Percentiles rank a stretch among this genome's conserved stretches.
Conservation (phyloP, 1,140 invertebrate species). For the Drosophila navojoa region DNA sequence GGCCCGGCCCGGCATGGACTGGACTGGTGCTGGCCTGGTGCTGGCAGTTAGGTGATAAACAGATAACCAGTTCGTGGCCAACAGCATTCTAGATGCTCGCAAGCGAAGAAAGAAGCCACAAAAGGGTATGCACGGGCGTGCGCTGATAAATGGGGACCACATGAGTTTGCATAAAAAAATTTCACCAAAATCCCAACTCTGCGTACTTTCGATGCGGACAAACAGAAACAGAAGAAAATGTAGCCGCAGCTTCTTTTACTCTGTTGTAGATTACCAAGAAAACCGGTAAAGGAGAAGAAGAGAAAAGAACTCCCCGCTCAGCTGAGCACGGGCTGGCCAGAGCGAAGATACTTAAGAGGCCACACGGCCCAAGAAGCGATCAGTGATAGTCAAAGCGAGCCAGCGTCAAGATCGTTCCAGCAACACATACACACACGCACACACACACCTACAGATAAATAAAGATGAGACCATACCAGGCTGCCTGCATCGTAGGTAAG, state of each 20-base stretch:
- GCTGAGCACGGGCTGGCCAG: slow-evolving; percentile 4
- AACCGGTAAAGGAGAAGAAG: slow-evolving; percentile 64
- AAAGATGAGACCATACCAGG: slow-evolving; percentile 61
- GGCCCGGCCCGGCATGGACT: too few species aligned
- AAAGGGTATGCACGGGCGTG: slow-evolving; percentile 35
- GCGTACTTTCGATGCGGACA: slow-evolving; percentile 65
- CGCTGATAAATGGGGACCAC: slow-evolving; percentile 54
- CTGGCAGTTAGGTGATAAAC: slow-evolving; percentile 57
- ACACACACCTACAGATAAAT: not conserved
- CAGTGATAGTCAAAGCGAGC: slow-evolving; percentile 61
- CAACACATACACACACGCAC: not conserved
- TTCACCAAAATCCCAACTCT: slow-evolving; percentile 66
- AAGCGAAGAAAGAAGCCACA: slow-evolving; percentile 14
- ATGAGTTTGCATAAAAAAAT: slow-evolving; percentile 77
- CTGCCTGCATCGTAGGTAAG: slow-evolving; percentile 58
- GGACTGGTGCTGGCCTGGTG: too few species aligned
- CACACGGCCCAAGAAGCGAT: slow-evolving; percentile 54
- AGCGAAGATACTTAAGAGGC: slow-evolving; percentile 63
- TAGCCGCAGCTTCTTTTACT: not conserved
- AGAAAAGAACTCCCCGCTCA: slow-evolving; percentile 59
- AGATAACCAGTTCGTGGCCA: slow-evolving; percentile 65
- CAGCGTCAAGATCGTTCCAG: slow-evolving; percentile 49
- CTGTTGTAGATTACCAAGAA: slow-evolving; percentile 50
- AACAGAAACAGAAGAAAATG: slow-evolving; percentile 23
- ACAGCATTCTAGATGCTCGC: slow-evolving; percentile 61